Evolutionary conservation across 2,797 vertebrate species (phyloP).

Genomic region (Arnoldichthys spilopterus): DNA sequence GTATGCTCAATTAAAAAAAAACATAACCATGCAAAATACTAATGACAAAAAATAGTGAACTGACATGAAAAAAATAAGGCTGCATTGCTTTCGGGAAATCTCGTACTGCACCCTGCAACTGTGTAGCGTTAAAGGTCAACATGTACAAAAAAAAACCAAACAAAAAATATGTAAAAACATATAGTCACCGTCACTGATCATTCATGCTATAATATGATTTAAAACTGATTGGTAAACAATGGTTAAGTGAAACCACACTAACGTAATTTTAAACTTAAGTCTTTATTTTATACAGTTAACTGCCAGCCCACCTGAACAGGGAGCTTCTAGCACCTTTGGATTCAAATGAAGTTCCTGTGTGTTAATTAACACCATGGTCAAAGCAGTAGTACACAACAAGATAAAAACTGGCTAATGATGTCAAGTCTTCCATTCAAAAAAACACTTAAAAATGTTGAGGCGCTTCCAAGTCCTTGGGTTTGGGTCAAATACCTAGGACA

Average conservation of each 20-base stretch:
- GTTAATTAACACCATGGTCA: constrained; percentile 59
- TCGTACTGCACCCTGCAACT: neutral
- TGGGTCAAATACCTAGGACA: too few species aligned
- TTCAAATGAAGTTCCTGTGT: constrained; percentile 59
- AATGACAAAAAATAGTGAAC: neutral
- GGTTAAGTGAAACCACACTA: neutral
- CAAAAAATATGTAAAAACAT: constrained; percentile 1
- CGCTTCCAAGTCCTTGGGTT: constrained; percentile 70
- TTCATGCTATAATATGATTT: neutral
- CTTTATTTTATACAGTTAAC: constrained; percentile 20
- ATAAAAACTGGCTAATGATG: constrained; percentile 1
- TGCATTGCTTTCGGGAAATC: neutral
- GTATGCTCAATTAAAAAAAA: constrained; percentile 4
- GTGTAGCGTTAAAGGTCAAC: neutral
- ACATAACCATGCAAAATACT: constrained; percentile 23
- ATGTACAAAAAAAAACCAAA: neutral
- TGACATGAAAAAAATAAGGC: neutral
- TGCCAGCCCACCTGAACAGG: constrained; percentile 62
- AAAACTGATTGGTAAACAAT: constrained; percentile 5
- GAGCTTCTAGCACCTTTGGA: constrained; percentile 85
- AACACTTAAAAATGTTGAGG: constrained; percentile 48
- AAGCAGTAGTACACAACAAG: constrained; percentile 61
- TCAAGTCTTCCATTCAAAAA: constrained; percentile 18
- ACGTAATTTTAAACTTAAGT: neutral
- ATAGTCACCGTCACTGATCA: neutral